These are phyloP conservation scores for Sebastes fasciatus DNA, from an alignment of 2,113 vertebrate genomes.

Conservation along the genomic window DNA sequence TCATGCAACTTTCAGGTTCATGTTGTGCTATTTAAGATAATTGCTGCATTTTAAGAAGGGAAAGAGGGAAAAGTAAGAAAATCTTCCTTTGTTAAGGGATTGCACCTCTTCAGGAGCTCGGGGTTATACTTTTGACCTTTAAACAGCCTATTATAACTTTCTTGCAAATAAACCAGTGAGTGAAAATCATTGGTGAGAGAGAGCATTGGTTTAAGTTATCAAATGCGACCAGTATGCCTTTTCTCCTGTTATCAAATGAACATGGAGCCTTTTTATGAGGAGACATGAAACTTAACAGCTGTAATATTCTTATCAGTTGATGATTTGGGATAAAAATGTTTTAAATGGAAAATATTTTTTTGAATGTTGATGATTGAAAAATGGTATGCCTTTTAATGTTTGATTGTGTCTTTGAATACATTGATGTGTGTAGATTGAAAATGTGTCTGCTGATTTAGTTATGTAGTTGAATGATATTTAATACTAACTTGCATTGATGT, in stretches of 20 bases:
- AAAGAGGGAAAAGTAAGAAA: background rate
- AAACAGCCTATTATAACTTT: constrained; percentile 8
- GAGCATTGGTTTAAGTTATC: constrained; percentile 7
- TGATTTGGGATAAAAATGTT: too few relatives aligned
- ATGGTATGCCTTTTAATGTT: too few relatives aligned
- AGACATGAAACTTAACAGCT: too few relatives aligned
- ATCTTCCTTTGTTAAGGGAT: background rate
- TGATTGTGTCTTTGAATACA: too few relatives aligned
- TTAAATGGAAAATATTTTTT: too few relatives aligned
- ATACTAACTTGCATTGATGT: constrained; percentile 39
- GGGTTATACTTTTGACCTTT: constrained; percentile 19
- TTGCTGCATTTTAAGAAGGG: constrained; percentile 53
- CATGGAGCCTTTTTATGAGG: constrained; percentile 13
- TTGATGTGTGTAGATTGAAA: background rate
- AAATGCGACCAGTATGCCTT: constrained; percentile 57
- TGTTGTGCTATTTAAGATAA: constrained; percentile 11
- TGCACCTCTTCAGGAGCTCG: constrained; percentile 18
- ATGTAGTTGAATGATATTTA: constrained; percentile 37
- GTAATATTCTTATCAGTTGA: too few relatives aligned
- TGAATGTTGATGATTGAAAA: too few relatives aligned
- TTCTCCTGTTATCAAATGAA: constrained; percentile 41
- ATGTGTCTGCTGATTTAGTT: constrained; percentile 30
- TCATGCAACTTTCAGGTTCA: constrained; percentile 12
- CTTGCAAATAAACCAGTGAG: constrained; percentile 30
- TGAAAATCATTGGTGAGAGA: background rate